Conservation (phyloP, 2,888 invertebrate genomes). For the Salpingus planirostris region DNA sequence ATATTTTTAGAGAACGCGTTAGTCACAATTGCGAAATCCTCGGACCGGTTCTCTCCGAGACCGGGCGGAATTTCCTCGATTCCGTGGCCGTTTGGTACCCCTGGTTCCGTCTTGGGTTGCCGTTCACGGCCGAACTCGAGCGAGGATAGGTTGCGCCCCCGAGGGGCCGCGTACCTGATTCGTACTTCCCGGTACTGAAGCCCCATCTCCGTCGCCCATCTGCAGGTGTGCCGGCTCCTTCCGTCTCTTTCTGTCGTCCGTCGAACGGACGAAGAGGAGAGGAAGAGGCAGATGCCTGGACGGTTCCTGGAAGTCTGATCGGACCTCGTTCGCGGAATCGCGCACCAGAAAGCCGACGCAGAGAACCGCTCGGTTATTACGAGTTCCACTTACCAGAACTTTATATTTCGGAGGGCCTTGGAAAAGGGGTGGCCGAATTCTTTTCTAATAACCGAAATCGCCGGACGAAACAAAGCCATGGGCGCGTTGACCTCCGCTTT, state of each 20-base stretch:
- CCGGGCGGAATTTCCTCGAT: too few species aligned
- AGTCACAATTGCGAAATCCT: too few species aligned
- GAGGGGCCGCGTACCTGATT: not conserved
- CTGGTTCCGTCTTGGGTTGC: not conserved
- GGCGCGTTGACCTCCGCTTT: too few species aligned
- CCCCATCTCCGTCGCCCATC: slow-evolving; percentile 6
- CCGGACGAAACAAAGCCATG: too few species aligned
- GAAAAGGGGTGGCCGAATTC: too few species aligned
- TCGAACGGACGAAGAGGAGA: not conserved
- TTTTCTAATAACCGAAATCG: too few species aligned
- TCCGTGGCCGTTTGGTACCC: not conserved
- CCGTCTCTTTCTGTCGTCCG: not conserved
- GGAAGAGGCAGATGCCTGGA: slow-evolving; percentile 9
- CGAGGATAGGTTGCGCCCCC: not conserved
- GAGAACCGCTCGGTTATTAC: too few species aligned
- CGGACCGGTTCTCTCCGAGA: too few species aligned
- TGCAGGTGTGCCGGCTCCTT: slow-evolving; percentile 18
- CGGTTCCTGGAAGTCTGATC: slow-evolving; percentile 37
- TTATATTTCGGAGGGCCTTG: too few species aligned
- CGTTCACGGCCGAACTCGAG: not conserved
- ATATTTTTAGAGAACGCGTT: too few species aligned
- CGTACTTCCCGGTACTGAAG: slow-evolving; percentile 18
- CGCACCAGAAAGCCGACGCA: slow-evolving; percentile 12
- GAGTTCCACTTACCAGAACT: too few species aligned
- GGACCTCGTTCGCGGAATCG: slow-evolving; percentile 32